phyloP scores from a whole-genome alignment of 2,888 invertebrate genomes.

The Psylliodes chrysocephalus region DNA sequence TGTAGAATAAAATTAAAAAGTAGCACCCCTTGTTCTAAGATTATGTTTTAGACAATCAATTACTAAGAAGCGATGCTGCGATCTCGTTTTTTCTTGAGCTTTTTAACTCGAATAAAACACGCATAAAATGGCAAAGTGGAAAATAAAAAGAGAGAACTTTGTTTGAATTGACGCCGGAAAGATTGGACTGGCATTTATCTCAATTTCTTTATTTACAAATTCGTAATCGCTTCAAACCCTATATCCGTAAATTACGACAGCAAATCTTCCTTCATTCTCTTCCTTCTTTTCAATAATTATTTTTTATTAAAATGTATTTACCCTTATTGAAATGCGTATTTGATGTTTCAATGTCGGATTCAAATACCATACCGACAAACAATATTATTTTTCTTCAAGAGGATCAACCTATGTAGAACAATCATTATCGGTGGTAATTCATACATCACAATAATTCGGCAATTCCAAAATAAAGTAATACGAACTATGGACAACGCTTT shows the following conservation, averaged over 20 bases:
- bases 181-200: conserved; percentile 25
- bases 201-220: conserved; percentile 32
- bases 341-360: too few species aligned
- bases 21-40: conserved; percentile 35
- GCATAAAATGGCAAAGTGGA: conserved; percentile 39
- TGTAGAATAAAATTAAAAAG: conserved; percentile 40
- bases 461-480: too few species aligned
- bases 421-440: too few species aligned
- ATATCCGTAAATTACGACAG: conserved; percentile 5
- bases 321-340: too few species aligned
- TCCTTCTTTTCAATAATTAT: neutral
- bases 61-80: conserved; percentile 46
- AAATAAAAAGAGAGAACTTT: conserved; percentile 35
- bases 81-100: conserved; percentile 38
- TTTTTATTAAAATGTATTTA: too few species aligned
- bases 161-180: conserved; percentile 23
- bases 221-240: conserved; percentile 15
- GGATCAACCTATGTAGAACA: too few species aligned
- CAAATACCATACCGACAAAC: too few species aligned
- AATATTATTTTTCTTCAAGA: too few species aligned
- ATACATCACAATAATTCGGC: too few species aligned
- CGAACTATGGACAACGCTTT: too few species aligned
- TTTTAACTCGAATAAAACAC: conserved; percentile 41
- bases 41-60: conserved; percentile 52
- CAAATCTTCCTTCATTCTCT: neutral